These are phyloP conservation scores for Apostichopus japonicus DNA, from an alignment of 35 echinoderm and acorn worm genomes.

Conservation along the genomic window DNA sequence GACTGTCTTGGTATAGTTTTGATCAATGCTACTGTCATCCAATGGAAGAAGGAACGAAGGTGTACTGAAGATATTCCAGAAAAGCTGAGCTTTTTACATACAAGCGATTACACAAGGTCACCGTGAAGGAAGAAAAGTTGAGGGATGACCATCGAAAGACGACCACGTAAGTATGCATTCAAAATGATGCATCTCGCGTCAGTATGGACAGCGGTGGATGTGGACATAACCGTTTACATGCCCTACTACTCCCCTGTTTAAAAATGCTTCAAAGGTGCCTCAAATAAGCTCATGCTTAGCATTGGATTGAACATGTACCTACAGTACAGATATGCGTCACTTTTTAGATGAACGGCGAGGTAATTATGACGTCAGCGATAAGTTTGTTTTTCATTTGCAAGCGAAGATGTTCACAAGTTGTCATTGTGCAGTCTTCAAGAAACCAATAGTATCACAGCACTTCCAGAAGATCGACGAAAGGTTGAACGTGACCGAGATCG, in stretches of 20 bases:
- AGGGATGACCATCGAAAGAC: not conserved
- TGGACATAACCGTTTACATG: too few species aligned
- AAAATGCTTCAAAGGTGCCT: too few species aligned
- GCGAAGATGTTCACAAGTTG: not conserved
- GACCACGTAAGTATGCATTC: not conserved
- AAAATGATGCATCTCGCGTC: not conserved
- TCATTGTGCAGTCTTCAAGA: not conserved
- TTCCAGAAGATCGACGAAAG: not conserved
- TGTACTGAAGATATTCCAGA: not conserved
- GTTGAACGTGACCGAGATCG: not conserved
- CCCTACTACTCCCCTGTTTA: too few species aligned
- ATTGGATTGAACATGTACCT: too few species aligned
- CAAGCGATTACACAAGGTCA: not conserved
- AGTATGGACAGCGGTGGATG: too few species aligned
- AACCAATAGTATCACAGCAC: not conserved
- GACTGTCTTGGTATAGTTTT: too few species aligned
- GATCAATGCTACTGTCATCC: too few species aligned
- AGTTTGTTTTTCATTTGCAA: not conserved
- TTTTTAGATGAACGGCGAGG: not conserved
- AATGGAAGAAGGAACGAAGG: not conserved
- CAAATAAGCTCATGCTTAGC: too few species aligned
- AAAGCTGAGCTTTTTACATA: not conserved
- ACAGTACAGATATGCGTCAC: too few species aligned
- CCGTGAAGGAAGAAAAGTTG: not conserved
- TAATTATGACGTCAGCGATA: not conserved